Evolutionary conservation across 2,113 vertebrate genomes (phyloP).

Genomic region (Aviceda subcristata): DNA sequence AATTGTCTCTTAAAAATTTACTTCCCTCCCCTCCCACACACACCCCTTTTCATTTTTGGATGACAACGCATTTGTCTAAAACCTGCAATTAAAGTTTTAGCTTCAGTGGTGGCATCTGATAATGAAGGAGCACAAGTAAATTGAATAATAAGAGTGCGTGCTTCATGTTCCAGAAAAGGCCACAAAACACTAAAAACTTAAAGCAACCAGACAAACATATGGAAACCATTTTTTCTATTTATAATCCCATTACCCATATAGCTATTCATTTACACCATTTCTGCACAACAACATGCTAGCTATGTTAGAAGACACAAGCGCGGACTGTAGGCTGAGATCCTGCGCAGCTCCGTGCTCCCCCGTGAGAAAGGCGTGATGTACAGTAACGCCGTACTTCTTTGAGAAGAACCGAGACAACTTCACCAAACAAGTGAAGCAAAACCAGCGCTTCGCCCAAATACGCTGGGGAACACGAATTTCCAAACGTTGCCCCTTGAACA

Average conservation of each 20-base stretch:
- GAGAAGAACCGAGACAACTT: not conserved
- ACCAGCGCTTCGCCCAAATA: not conserved
- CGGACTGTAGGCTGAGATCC: not conserved
- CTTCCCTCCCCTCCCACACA: not conserved
- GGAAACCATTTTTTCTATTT: conserved; percentile 49
- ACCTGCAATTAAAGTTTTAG: not conserved
- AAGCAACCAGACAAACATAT: conserved; percentile 36
- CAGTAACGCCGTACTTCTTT: not conserved
- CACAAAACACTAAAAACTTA: not conserved
- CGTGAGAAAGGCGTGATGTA: not conserved
- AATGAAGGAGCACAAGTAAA: not conserved
- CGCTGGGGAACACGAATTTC: rapidly evolving
- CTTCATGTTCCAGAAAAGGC: not conserved
- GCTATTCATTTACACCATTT: conserved; percentile 37
- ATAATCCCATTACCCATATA: conserved; percentile 26
- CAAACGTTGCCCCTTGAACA: not conserved
- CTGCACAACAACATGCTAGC: not conserved
- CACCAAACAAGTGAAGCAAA: not conserved
- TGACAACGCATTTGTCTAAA: not conserved
- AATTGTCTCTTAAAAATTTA: not conserved
- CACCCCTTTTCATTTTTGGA: not conserved
- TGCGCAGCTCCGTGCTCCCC: not conserved
- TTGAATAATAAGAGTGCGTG: not conserved
- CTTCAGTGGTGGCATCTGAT: not conserved
- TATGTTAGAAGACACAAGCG: not conserved